Base-by-base conservation (phyloP, 2,888 invertebrate species). In the Stramonita haemastoma region DNA sequence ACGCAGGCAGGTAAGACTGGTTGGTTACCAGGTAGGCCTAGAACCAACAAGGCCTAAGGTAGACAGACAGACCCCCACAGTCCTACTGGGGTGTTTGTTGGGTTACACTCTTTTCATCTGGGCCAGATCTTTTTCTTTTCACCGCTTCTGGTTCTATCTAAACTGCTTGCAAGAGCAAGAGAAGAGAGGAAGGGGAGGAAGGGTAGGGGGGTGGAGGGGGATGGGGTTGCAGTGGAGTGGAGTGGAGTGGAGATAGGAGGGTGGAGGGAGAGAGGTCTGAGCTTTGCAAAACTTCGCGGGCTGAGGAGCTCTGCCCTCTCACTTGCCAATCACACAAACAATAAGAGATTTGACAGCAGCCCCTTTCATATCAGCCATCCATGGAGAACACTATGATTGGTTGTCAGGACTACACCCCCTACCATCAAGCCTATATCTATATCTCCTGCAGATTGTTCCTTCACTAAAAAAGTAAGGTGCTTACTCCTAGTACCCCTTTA, bases 71-170 rank as follows among this genome's bases (percentile, higher is more conserved):
- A 46, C 46, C 46, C 46, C 66, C 66, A 66, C 66, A 66, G 66
- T 17, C 26, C 19, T 66, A 46, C 4, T 46, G 4, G 46, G 46
- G 46, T 46, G 46, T 46, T 46, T 46, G 46, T 46, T 46, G 46
- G 46, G 46, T 8, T 46, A 46, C 46, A 46, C 29, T 22, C 29
- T 26, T 26, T 77, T 26, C 73, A 11, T 77, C 46, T 13, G 81
- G 4, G 81, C 81, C 26, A 26, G 36, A 0, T 19, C 29, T 46
- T 83, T 19, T 8, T 19, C 81, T 79, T 79, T 83, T 26, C 81
- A 13, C 81, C 19, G 81, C 36, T 46, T 83, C 81, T 83, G 81
- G 26, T 26, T 83, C 79, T 79, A 32, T 83, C 79, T 79, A 32
- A 34, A 32, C 13, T 26, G n/a, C 73, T n/a, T 17, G 79, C 79